Base-by-base conservation (phyloP, 2,797 vertebrate species). In the Lophotriccus pileatus region DNA sequence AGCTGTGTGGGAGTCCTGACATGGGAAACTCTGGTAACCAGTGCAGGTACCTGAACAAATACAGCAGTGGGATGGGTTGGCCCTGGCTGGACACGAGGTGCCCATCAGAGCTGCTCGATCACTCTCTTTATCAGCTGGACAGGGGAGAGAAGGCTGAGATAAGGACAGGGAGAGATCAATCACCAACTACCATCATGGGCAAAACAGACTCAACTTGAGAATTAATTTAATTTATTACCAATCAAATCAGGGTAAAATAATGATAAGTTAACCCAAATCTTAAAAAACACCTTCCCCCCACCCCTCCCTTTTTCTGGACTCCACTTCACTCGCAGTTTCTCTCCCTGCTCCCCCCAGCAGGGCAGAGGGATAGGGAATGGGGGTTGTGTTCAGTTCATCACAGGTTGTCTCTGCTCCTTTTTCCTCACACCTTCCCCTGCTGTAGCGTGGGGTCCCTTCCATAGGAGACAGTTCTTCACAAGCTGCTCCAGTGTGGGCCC, bases 21-120 rank as follows among this genome's bases (percentile, higher is more conserved):
- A 20, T 0, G 1, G 20, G 14, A 39, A 50, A 10, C 17, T 4
- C 34, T 18, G 34, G 28, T 50, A 10, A 22, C 13, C 24, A 70
- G 2, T 19, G 30, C 58, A 52, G 17, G 27, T 67, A 20, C 50
- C 46, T 50, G 34, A 47, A 52, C 21, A 78, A 36, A n/a, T 9
- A n/a, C 20, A 56, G 23, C 41, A 39, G 7, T 27, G 18, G 6
- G 24, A 6, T 34, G 17, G 23, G 43, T 17, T 34, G 23, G 12
- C 32, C 23, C 32, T 46, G 43, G 12, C 32, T 46, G 23, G 17
- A 66, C 24, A 46, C 2, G 3, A 66, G 63, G 23, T 8, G 24
- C 22, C 27, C 37, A 46, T 14, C 53, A 60, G 67, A 39, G 9
- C 37, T 30, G 17, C 30, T 70, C 49, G 30, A 1, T 18, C 41